Conservation (phyloP, 2,888 invertebrate genomes). For the Apoderus coryli region DNA sequence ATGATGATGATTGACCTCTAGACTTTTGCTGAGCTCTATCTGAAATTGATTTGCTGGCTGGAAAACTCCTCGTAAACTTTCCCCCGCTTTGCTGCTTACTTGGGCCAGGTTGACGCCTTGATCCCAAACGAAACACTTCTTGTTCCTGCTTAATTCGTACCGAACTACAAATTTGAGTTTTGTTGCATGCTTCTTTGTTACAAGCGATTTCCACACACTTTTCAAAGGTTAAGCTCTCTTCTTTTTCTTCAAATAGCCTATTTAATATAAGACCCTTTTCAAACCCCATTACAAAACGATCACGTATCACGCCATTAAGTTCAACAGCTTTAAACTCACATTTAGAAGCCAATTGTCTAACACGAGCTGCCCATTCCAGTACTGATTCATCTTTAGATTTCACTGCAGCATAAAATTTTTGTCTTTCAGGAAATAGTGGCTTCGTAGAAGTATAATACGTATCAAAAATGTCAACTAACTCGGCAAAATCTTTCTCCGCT, state of each 20-base stretch:
- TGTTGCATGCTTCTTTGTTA: neutral
- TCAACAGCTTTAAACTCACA: slow-evolving; percentile 7
- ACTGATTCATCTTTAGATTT: slow-evolving; percentile 10
- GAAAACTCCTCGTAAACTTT: neutral
- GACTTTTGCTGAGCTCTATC: neutral
- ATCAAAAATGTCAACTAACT: too few relatives aligned
- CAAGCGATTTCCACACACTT: neutral
- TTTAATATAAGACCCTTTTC: slow-evolving; percentile 7
- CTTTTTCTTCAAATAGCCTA: slow-evolving; percentile 8
- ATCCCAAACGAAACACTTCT: neutral
- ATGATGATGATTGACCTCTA: too few relatives aligned
- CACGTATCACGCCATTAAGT: slow-evolving; percentile 4
- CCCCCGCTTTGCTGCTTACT: neutral
- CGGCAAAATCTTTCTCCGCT: too few relatives aligned
- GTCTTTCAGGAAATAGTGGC: slow-evolving; percentile 7
- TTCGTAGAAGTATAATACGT: slow-evolving; percentile 6
- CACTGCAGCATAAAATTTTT: slow-evolving; percentile 12
- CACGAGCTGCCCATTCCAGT: slow-evolving; percentile 8
- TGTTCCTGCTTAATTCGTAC: neutral
- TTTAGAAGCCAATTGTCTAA: slow-evolving; percentile 4
- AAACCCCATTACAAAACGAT: slow-evolving; percentile 8
- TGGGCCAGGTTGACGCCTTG: neutral
- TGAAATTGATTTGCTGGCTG: neutral
- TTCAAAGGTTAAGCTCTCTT: slow-evolving; percentile 5
- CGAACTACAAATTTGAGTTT: neutral